phyloP scores from a whole-genome alignment of 2,113 vertebrate species.

The Zosterops pallidus region DNA sequence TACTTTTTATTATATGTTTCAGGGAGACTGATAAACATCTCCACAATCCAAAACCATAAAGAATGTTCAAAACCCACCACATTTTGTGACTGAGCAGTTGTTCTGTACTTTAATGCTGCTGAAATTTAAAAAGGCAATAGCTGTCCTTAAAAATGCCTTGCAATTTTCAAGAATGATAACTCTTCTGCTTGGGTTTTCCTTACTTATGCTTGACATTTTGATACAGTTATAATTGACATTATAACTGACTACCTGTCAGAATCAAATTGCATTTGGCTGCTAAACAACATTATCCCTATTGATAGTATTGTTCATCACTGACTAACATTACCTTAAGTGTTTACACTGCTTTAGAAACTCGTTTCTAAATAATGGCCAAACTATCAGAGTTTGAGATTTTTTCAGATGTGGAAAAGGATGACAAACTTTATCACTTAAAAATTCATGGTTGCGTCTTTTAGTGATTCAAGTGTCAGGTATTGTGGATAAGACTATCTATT shows the following conservation, averaged over 20 bases:
- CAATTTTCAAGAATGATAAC: slow-evolving; percentile 11
- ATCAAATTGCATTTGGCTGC: background rate
- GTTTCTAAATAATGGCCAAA: background rate
- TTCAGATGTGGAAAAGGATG: background rate
- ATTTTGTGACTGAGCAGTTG: background rate
- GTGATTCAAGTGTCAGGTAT: background rate
- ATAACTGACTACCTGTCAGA: slow-evolving; percentile 26
- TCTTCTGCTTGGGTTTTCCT: slow-evolving; percentile 23
- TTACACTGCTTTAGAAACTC: background rate
- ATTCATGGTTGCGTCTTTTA: background rate
- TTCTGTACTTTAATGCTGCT: background rate
- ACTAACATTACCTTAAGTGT: background rate
- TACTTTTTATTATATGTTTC: slow-evolving; percentile 39
- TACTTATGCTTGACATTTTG: slow-evolving; percentile 37
- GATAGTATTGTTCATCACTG: slow-evolving; percentile 11
- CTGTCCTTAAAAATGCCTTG: slow-evolving; percentile 30
- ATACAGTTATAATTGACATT: slow-evolving; percentile 12
- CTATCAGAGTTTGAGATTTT: background rate
- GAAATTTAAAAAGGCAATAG: background rate
- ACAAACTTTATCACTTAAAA: background rate
- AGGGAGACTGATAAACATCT: slow-evolving; percentile 35
- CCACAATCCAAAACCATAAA: background rate
- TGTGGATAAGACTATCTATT: background rate
- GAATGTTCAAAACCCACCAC: background rate
- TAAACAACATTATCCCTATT: background rate